Conservation (phyloP, 2,797 vertebrate species). For the Tamandua tetradactyla region DNA sequence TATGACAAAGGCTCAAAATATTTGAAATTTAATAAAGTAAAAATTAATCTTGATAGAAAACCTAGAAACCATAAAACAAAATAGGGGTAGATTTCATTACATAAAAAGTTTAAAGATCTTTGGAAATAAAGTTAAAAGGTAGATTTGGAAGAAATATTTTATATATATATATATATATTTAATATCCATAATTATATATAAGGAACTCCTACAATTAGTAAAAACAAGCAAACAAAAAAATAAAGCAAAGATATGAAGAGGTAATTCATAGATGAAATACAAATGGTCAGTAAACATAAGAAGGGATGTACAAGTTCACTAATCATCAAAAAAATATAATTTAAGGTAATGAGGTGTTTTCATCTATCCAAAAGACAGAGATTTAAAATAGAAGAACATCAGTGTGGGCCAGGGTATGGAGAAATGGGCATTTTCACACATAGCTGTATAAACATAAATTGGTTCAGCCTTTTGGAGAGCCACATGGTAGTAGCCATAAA, state of each 20-base stretch:
- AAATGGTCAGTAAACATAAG: neutral
- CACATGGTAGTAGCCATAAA: accelerated
- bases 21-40: neutral
- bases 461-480: neutral
- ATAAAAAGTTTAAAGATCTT: constrained; percentile 3
- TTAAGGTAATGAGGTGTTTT: neutral
- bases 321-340: neutral
- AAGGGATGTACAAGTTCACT: neutral
- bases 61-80: constrained; percentile 4
- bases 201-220: neutral
- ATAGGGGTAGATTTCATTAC: neutral
- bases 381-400: neutral
- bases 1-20: neutral
- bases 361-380: neutral
- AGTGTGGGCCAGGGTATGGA: neutral
- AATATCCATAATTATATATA: neutral
- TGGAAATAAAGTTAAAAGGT: constrained; percentile 20
- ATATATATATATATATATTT: neutral
- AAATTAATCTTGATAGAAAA: neutral
- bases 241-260: neutral
- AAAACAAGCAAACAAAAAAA: neutral
- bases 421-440: neutral
- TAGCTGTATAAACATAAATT: accelerated
- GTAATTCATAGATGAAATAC: neutral
- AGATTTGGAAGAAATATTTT: neutral